A percentile compares a stretch with the other conserved stretches of the same genome.
Evolutionary conservation across 2,797 vertebrate genomes (phyloP).

Genomic region (Arrhamphus sclerolepis): DNA sequence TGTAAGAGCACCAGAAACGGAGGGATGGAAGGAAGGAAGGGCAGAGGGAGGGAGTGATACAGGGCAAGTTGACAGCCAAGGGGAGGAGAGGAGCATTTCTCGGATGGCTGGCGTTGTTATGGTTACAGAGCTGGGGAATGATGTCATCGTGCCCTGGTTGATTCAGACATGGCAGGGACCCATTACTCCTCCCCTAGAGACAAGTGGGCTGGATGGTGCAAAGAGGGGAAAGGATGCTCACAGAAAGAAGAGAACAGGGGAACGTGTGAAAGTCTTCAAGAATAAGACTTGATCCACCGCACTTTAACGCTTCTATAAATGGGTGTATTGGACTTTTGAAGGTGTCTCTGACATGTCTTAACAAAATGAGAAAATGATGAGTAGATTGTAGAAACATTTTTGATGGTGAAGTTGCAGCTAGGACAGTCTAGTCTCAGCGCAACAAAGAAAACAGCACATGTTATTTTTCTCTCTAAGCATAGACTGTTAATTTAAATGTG

Average conservation of each 20-base stretch:
- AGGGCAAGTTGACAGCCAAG: conserved; percentile 67
- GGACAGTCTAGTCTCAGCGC: conserved; percentile 18
- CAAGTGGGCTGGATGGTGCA: conserved; percentile 13
- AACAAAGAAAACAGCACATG: not conserved
- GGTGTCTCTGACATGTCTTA: conserved; percentile 34
- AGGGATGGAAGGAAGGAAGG: conserved; percentile 17
- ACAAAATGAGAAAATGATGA: conserved; percentile 13
- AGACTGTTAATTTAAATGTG: not conserved
- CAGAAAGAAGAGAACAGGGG: conserved; percentile 14
- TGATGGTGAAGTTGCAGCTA: conserved; percentile 32
- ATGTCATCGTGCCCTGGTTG: conserved; percentile 83
- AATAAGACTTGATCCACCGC: conserved; percentile 30
- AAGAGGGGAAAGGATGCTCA: conserved; percentile 28
- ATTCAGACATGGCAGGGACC: conserved; percentile 76
- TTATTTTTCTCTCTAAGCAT: not conserved
- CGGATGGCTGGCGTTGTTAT: conserved; percentile 82
- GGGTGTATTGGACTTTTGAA: conserved; percentile 16
- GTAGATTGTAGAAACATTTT: conserved; percentile 36
- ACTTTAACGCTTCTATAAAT: conserved; percentile 16
- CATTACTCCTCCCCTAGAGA: conserved; percentile 66
- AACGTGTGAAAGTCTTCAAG: conserved; percentile 47
- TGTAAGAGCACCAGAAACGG: conserved; percentile 37
- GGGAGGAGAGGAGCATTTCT: conserved; percentile 73
- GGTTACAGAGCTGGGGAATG: conserved; percentile 78
- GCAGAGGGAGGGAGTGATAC: conserved; percentile 34